A percentile compares a stretch with the other conserved stretches of the same genome.
Evolutionary conservation across 2,797 vertebrate genomes (phyloP).

Genomic region (Rachycentron canadum): DNA sequence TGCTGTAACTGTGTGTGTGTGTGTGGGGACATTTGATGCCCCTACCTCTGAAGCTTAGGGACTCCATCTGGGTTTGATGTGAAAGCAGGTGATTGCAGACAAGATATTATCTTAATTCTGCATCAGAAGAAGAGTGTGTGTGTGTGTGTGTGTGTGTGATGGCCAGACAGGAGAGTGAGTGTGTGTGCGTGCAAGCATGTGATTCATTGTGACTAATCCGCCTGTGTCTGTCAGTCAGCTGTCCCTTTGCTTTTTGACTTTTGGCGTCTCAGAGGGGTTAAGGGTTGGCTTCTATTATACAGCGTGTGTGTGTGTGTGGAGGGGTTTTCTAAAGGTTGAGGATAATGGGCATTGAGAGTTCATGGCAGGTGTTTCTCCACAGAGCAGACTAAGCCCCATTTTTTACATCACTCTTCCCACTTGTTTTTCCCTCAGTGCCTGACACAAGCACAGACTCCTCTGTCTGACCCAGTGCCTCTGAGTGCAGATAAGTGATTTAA

Average conservation of each 20-base stretch:
- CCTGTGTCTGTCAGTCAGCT: conserved; percentile 75
- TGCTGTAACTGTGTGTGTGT: conserved; percentile 7
- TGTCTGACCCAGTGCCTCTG: conserved; percentile 27
- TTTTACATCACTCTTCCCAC: neutral
- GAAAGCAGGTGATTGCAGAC: conserved; percentile 54
- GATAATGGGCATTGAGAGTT: conserved; percentile 67
- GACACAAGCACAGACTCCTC: conserved; percentile 19
- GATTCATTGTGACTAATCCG: conserved; percentile 79
- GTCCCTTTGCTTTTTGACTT: conserved; percentile 79
- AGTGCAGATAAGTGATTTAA: conserved; percentile 55
- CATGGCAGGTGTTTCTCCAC: conserved; percentile 70
- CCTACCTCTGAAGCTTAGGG: conserved; percentile 10
- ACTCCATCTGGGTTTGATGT: conserved; percentile 47
- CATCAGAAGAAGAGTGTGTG: conserved; percentile 49
- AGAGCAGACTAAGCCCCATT: conserved; percentile 17
- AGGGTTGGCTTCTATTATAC: conserved; percentile 60
- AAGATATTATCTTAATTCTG: conserved; percentile 68
- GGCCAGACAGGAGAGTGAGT: conserved; percentile 8
- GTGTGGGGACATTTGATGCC: neutral
- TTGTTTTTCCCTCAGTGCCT: conserved; percentile 9
- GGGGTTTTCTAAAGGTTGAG: conserved; percentile 59
- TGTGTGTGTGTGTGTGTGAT: conserved; percentile 32
- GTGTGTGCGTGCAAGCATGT: conserved; percentile 65
- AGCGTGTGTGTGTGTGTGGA: conserved; percentile 26
- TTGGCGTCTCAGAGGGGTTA: conserved; percentile 60